Evolutionary conservation across 2,113 vertebrate species (phyloP).

Genomic region (Psammodynastes pulverulentus): DNA sequence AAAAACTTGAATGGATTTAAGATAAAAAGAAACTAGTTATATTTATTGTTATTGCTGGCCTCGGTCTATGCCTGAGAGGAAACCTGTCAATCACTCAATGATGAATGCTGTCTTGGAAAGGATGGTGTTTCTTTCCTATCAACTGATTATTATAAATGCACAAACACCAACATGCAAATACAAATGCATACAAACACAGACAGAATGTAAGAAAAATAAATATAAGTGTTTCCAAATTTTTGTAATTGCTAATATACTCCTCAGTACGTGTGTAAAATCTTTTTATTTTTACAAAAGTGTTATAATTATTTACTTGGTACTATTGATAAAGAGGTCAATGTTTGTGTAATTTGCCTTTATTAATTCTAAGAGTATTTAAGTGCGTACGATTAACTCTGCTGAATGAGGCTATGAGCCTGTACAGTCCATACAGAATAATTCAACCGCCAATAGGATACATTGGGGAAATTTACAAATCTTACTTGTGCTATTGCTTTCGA

Average conservation of each 20-base stretch:
- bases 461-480: not conserved
- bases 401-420: not conserved
- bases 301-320: not conserved
- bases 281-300: not conserved
- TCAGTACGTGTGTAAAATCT: not conserved
- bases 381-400: not conserved
- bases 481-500: not conserved
- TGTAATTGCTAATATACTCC: not conserved
- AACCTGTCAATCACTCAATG: constrained; percentile 1
- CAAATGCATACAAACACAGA: not conserved
- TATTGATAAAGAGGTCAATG: not conserved
- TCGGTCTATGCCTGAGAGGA: not conserved
- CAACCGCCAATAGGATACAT: not conserved
- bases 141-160: not conserved
- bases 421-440: not conserved
- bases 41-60: not conserved
- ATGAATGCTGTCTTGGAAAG: not conserved
- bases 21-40: not conserved
- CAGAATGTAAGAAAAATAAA: not conserved
- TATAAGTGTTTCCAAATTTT: not conserved
- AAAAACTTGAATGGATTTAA: not conserved
- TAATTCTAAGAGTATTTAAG: not conserved
- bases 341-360: not conserved
- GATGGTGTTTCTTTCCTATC: not conserved
- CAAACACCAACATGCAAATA: not conserved